phyloP scores from a whole-genome alignment of 1,140 invertebrate genomes.

The Nasonia giraulti region DNA sequence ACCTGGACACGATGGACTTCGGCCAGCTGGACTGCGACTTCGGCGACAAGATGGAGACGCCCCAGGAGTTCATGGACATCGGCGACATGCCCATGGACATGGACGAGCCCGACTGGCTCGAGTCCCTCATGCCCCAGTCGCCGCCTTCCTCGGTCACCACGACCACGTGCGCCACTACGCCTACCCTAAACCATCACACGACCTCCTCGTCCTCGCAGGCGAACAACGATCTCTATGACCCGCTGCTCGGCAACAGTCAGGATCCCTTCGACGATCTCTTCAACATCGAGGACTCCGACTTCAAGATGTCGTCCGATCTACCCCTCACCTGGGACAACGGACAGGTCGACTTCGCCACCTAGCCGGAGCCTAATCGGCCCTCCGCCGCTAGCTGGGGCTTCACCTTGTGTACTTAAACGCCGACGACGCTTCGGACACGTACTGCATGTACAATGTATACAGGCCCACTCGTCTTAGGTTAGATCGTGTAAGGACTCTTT shows the following conservation, averaged over 20 bases:
- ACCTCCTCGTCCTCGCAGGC: constrained; percentile 43
- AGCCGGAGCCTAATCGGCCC: constrained; percentile 55
- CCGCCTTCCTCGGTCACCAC: constrained; percentile 59
- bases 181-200: constrained; percentile 28
- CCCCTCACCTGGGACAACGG: constrained; percentile 76
- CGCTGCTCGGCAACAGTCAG: constrained; percentile 77
- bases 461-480: constrained; percentile 5
- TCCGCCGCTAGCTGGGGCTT: not conserved
- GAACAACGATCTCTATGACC: constrained; percentile 77
- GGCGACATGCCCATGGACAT: constrained; percentile 80
- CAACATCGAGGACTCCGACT: constrained; percentile 81
- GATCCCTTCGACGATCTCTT: constrained; percentile 81
- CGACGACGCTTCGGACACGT: not conserved
- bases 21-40: constrained; percentile 75
- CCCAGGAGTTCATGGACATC: constrained; percentile 72
- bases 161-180: constrained; percentile 56
- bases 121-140: constrained; percentile 77
- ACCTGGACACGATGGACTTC: constrained; percentile 77
- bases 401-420: constrained; percentile 38
- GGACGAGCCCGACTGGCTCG: constrained; percentile 84
- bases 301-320: constrained; percentile 78
- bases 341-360: constrained; percentile 78
- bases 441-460: constrained; percentile 10
- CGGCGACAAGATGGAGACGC: constrained; percentile 67
- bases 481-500: constrained; percentile 32